Evolutionary conservation across 1,140 invertebrate genomes (phyloP).

Genomic region (Tenebrio molitor): DNA sequence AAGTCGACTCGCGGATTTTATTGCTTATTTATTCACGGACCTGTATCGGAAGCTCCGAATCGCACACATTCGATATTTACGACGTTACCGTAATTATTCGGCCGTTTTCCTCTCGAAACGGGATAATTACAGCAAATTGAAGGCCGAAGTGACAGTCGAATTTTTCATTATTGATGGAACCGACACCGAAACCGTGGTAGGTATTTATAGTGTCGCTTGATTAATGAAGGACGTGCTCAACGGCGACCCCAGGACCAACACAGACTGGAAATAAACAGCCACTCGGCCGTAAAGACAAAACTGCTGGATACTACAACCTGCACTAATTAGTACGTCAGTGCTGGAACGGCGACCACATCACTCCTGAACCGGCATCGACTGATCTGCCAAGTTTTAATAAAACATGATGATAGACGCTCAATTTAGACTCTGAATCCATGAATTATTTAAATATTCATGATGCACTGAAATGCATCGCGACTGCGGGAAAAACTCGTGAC

Average conservation of each 20-base stretch:
- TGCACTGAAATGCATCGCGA: background rate
- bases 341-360: background rate
- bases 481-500: slow-evolving; percentile 2
- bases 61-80: slow-evolving; percentile 30
- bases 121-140: slow-evolving; percentile 3
- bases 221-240: slow-evolving; percentile 11
- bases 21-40: slow-evolving; percentile 55
- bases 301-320: background rate
- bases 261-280: slow-evolving; percentile 4
- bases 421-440: background rate
- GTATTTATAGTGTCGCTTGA: slow-evolving; percentile 7
- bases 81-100: background rate
- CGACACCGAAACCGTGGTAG: background rate
- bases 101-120: background rate
- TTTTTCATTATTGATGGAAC: slow-evolving; percentile 10
- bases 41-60: slow-evolving; percentile 19
- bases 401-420: background rate
- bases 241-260: background rate
- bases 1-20: slow-evolving; percentile 50
- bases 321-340: slow-evolving; percentile 15
- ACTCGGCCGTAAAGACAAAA: slow-evolving; percentile 3
- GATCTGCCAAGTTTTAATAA: slow-evolving; percentile 15
- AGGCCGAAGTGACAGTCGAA: background rate
- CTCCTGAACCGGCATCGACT: background rate
- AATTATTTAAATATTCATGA: background rate